A percentile compares a stretch with the other conserved stretches of the same genome.
Evolutionary conservation across 2,113 vertebrate genomes (phyloP).

Genomic region (Raja brachyura): DNA sequence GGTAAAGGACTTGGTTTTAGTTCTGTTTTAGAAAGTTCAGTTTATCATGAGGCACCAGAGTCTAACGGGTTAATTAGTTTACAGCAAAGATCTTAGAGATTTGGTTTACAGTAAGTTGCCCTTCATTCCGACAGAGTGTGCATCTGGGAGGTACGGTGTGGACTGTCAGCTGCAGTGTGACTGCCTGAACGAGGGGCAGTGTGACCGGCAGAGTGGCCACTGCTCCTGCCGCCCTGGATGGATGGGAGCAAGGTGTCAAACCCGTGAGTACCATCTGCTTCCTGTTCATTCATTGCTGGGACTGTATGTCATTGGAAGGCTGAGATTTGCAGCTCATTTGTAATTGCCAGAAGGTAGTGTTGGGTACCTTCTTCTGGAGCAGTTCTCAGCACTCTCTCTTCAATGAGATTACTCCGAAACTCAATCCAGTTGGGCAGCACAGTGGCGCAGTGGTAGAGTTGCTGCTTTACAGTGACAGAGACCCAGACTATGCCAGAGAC

Average conservation of each 20-base stretch:
- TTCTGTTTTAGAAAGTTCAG: not conserved
- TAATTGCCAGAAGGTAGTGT: not conserved
- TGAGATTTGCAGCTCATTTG: not conserved
- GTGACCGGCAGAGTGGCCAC: constrained; percentile 58
- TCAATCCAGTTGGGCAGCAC: not conserved
- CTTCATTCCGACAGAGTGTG: constrained; percentile 61
- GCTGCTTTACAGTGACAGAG: too few species aligned
- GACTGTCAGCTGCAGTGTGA: constrained; percentile 64
- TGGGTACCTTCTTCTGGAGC: not conserved
- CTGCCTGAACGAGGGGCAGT: constrained; percentile 68
- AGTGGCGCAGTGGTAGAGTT: too few species aligned
- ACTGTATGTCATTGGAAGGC: not conserved
- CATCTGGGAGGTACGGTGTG: constrained; percentile 52
- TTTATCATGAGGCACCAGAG: not conserved
- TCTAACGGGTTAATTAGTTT: not conserved
- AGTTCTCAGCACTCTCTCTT: not conserved
- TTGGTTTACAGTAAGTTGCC: too few species aligned
- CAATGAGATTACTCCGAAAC: not conserved
- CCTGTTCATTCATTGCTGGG: not conserved
- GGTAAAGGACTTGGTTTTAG: too few species aligned
- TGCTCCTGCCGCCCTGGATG: constrained; percentile 74
- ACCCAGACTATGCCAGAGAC: too few species aligned
- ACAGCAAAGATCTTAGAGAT: not conserved
- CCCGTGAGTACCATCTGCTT: constrained; percentile 52
- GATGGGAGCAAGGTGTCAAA: constrained; percentile 66